Percentiles rank a stretch among this genome's conserved stretches.
phyloP scores from a whole-genome alignment of 2,113 vertebrate species.

The Apeltes quadracus region DNA sequence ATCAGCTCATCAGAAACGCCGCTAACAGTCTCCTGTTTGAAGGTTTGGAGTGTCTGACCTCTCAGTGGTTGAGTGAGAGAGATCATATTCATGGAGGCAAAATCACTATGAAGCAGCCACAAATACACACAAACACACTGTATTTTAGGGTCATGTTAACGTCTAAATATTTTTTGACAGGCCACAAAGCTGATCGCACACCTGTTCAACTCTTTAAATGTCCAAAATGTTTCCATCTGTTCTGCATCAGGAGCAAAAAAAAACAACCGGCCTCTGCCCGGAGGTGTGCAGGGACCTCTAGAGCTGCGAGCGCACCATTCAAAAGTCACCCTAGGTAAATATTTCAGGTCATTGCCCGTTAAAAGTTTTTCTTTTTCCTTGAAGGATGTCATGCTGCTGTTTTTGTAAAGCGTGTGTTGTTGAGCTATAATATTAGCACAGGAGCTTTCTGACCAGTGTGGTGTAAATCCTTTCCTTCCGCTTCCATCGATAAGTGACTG shows the following conservation, averaged over 20 bases:
- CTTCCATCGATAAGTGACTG: conserved; percentile 19
- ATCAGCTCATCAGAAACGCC: conserved; percentile 35
- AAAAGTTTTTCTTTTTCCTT: conserved; percentile 56
- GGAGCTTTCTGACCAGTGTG: neutral
- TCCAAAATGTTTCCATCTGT: conserved; percentile 54
- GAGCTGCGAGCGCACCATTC: conserved; percentile 31
- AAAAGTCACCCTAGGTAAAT: conserved; percentile 50
- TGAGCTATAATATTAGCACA: conserved; percentile 30
- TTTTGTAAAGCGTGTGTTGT: conserved; percentile 35
- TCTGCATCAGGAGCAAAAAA: conserved; percentile 58
- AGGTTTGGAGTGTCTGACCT: conserved; percentile 42
- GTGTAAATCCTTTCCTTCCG: conserved; percentile 29
- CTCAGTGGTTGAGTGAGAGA: conserved; percentile 6
- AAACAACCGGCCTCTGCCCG: conserved; percentile 40
- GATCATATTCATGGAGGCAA: conserved; percentile 11
- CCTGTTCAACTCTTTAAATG: conserved; percentile 3
- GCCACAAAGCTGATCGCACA: conserved; percentile 2
- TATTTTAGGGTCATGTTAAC: conserved; percentile 13
- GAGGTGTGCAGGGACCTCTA: conserved; percentile 19
- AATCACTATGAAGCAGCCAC: neutral
- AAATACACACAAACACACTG: neutral
- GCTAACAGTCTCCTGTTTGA: conserved; percentile 27
- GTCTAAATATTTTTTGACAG: conserved; percentile 37
- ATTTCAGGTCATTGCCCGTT: conserved; percentile 53
- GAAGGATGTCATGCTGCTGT: conserved; percentile 48